A percentile compares a stretch with the other conserved stretches of the same genome.
These are phyloP conservation scores for Epirrita christyi DNA, from an alignment of 2,888 invertebrate species.

Conservation along the genomic window DNA sequence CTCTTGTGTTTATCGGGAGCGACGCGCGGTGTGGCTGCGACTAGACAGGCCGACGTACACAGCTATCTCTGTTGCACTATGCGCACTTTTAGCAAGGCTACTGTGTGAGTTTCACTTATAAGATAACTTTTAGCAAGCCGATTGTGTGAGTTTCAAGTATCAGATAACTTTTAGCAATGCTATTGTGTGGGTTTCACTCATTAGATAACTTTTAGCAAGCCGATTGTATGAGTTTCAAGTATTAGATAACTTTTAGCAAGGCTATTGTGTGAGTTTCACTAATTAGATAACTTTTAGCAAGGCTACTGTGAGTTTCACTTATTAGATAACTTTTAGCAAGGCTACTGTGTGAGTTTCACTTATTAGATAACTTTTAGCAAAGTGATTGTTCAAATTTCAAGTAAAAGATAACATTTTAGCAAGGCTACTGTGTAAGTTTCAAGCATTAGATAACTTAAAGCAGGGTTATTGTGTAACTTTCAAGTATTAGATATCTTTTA, in stretches of 20 bases:
- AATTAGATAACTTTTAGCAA: neutral
- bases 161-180: no score
- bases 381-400: no score
- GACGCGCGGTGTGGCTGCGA: conserved; percentile 61
- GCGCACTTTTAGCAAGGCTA: conserved; percentile 61
- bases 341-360: no score
- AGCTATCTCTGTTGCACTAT: conserved; percentile 76
- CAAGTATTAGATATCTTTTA: neutral
- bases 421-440: no score
- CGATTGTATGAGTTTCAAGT: neutral
- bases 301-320: neutral
- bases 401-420: no score
- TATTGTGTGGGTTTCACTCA: no score
- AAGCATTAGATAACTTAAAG: no score
- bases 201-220: no score
- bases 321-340: no score
- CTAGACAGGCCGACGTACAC: conserved; percentile 67
- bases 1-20: conserved; percentile 72
- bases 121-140: neutral
- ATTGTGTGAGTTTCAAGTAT: neutral
- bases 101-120: no score
- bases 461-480: conserved; percentile 25
- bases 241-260: neutral
- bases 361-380: no score
- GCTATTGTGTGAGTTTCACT: neutral